These are phyloP conservation scores for Salvelinus alpinus DNA, from an alignment of 2,113 vertebrate species.

Conservation along the genomic window DNA sequence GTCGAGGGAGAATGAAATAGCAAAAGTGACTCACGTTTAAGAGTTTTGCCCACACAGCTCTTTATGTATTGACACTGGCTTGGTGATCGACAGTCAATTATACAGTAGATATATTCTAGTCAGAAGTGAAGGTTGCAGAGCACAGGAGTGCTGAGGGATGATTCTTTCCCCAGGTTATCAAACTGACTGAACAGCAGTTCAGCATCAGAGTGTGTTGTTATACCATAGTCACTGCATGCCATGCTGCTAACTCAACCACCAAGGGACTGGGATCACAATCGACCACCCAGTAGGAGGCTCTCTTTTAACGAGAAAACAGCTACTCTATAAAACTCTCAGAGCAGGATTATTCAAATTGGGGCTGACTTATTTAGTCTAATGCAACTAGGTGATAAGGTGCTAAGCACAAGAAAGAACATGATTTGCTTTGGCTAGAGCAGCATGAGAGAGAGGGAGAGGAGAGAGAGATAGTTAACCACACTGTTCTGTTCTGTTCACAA, in stretches of 20 bases:
- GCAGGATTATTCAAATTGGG: neutral
- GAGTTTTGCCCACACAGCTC: too few relatives aligned
- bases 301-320: neutral
- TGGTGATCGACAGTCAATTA: neutral
- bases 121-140: neutral
- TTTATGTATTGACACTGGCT: neutral
- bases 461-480: neutral
- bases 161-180: neutral
- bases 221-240: neutral
- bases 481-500: too few relatives aligned
- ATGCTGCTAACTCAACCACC: neutral
- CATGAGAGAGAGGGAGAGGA: neutral
- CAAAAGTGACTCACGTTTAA: too few relatives aligned
- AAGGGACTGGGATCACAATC: neutral
- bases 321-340: too few relatives aligned
- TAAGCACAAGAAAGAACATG: neutral
- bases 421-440: neutral
- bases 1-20: too few relatives aligned
- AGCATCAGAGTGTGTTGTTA: neutral
- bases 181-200: neutral
- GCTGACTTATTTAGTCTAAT: neutral
- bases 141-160: neutral
- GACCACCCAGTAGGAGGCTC: neutral
- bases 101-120: too few relatives aligned
- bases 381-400: neutral